Conservation (phyloP, 2,888 invertebrate species). For the Diarsia rubi region DNA sequence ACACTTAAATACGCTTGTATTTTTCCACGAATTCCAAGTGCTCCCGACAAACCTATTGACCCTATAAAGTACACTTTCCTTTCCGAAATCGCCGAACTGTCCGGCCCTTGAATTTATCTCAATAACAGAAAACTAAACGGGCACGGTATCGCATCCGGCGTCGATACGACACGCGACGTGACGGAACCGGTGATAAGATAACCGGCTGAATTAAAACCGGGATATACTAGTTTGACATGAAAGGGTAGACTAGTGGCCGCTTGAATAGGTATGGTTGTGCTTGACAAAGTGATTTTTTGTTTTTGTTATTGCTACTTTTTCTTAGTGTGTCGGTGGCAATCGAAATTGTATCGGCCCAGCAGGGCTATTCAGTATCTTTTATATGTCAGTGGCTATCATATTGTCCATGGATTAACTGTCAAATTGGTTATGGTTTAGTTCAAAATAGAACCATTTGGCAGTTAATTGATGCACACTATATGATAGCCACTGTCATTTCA, state of each 20-base stretch:
- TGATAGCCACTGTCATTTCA: too few species aligned
- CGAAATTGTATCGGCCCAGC: too few species aligned
- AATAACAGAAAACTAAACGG: constrained; percentile 65
- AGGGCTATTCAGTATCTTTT: too few species aligned
- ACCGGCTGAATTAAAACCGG: constrained; percentile 59
- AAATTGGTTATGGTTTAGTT: too few species aligned
- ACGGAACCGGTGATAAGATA: constrained; percentile 66
- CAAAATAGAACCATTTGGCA: too few species aligned
- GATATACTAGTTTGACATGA: constrained; percentile 62
- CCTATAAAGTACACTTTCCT: constrained; percentile 24
- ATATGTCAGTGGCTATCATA: too few species aligned
- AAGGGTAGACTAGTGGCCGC: constrained; percentile 29
- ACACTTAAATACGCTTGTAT: neutral
- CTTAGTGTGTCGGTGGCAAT: too few species aligned
- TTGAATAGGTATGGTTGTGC: constrained; percentile 1
- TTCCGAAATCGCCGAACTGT: constrained; percentile 31
- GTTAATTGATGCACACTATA: too few species aligned
- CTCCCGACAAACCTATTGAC: constrained; percentile 29
- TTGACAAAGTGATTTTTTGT: neutral
- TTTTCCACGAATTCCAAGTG: constrained; percentile 10
- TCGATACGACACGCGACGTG: constrained; percentile 65
- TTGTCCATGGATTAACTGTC: too few species aligned
- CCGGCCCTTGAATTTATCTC: constrained; percentile 62
- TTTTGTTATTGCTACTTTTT: neutral
- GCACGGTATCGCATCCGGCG: constrained; percentile 48